phyloP scores from a whole-genome alignment of 2,797 vertebrate genomes.

The Poecilia wingei region DNA sequence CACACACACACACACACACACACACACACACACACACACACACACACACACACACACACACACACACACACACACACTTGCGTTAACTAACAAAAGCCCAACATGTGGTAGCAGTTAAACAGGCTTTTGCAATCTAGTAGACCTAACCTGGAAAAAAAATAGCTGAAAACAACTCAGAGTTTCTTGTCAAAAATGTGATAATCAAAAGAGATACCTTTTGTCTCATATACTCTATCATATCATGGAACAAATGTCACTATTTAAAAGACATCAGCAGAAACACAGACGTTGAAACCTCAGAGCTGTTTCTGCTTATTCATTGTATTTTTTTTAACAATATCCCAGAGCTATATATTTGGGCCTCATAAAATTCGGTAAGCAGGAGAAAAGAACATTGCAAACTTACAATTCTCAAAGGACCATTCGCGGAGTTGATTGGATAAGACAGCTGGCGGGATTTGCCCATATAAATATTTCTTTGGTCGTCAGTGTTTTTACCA shows the following conservation, averaged over 20 bases:
- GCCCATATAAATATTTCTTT: constrained; percentile 33
- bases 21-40: constrained; percentile 34
- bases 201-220: constrained; percentile 21
- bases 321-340: constrained; percentile 20
- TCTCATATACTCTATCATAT: not conserved
- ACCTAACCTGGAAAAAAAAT: constrained; percentile 41
- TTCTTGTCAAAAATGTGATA: constrained; percentile 22
- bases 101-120: constrained; percentile 71
- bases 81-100: constrained; percentile 43
- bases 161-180: constrained; percentile 37
- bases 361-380: constrained; percentile 41
- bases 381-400: constrained; percentile 37
- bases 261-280: constrained; percentile 11
- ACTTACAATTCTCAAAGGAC: constrained; percentile 20
- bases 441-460: constrained; percentile 39
- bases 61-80: constrained; percentile 30
- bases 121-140: constrained; percentile 57
- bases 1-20: too few species aligned
- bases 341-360: constrained; percentile 26
- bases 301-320: constrained; percentile 15
- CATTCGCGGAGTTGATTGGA: constrained; percentile 19
- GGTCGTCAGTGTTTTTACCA: constrained; percentile 31
- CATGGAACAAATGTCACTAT: not conserved
- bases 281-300: constrained; percentile 1
- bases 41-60: not conserved